Evolutionary conservation across 2,888 invertebrate species (phyloP), one percentile per base, ranked within the genome.

Genomic region (Philopedon plagiatum): DNA sequence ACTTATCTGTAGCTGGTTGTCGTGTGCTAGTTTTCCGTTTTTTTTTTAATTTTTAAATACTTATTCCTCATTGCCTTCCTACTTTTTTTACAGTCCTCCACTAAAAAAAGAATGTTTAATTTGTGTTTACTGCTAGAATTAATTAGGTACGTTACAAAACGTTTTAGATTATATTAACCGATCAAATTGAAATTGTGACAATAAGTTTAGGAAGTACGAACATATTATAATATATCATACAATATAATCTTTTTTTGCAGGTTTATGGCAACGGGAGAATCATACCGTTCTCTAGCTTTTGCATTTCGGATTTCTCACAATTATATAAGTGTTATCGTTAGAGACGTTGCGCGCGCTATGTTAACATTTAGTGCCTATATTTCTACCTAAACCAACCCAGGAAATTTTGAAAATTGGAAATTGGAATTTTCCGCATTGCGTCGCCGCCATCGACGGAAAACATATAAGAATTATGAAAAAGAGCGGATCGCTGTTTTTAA

Each of bases 201-300:
- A n/a, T n/a, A n/a, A n/a, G n/a, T n/a, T n/a, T n/a, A n/a, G n/a
- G n/a, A n/a, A n/a, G n/a, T n/a, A n/a, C n/a, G n/a, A n/a, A n/a
- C n/a, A n/a, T n/a, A n/a, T 26, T 26, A 26, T 26, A 26, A 26
- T 26, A 26, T 26, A 26, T 26, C 9, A 61, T 67, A 41, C 8
- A 67, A 67, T 60, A 56, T 26, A 26, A 26, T 26, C 26, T 26
- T 34, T 34, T 11, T 34, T 34, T 34, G 11, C 34, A 34, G 34
- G 21, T 71, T 61, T 23, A 21, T 71, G 54, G 66, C 66, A 13
- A 71, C 71, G 3, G 71, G 71, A 37, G 66, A 71, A 46, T 49
- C 61, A n/a, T 54, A 60, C 34, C 15, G 18, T 9, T 66, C 60
- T 19, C 11, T 71, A 13, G n/a, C 60, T 4, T 71, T 71, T 54